Percentiles rank a stretch among this genome's conserved stretches.
phyloP scores from a whole-genome alignment of 2,113 vertebrate species.

The Orthonyx spaldingii region DNA sequence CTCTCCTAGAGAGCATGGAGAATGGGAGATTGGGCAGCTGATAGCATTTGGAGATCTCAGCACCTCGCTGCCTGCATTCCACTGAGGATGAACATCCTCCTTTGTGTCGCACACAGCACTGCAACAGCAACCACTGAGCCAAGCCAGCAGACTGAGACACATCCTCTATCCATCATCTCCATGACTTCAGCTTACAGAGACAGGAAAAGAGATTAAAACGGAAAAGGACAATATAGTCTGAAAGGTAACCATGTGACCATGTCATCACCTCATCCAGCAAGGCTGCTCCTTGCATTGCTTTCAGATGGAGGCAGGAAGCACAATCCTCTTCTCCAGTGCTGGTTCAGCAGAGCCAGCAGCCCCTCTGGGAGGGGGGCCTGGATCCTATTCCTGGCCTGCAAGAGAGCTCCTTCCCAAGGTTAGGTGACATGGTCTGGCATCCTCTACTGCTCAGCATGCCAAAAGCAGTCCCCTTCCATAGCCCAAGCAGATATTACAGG shows the following conservation, averaged over 20 bases:
- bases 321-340: background rate
- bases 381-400: background rate
- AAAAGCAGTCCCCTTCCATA: background rate
- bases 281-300: background rate
- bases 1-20: background rate
- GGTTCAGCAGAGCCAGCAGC: background rate
- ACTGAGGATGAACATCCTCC: background rate
- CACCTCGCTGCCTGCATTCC: background rate
- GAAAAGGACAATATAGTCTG: background rate
- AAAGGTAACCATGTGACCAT: background rate
- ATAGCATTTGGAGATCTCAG: background rate
- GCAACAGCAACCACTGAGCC: background rate
- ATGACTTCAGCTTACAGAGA: constrained; percentile 2
- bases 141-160: background rate
- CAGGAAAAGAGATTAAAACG: constrained; percentile 43
- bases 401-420: background rate
- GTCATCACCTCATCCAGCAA: background rate
- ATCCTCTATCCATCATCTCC: background rate
- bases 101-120: background rate
- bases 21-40: background rate
- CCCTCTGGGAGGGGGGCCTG: background rate
- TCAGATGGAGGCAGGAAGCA: background rate
- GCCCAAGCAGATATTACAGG: background rate
- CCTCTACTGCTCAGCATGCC: background rate
- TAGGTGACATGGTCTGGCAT: background rate